A percentile compares a stretch with the other conserved stretches of the same genome.
phyloP scores from a whole-genome alignment of 2,888 invertebrate genomes.

The Bedellia somnulentella region DNA sequence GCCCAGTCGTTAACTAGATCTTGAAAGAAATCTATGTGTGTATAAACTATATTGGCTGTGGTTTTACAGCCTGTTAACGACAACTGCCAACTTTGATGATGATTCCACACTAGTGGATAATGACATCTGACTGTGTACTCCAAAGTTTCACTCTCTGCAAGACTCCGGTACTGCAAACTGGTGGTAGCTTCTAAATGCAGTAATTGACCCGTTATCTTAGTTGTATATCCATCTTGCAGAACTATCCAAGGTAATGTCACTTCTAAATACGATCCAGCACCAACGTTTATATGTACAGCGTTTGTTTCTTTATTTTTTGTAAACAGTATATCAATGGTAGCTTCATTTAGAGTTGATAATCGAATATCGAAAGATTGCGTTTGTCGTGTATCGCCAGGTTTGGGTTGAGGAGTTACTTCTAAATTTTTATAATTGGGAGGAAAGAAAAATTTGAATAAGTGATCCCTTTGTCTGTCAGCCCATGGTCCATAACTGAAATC shows the following conservation, averaged over 20 bases:
- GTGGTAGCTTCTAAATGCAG: conserved; percentile 95
- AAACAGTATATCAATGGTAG: conserved; percentile 94
- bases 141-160: conserved; percentile 92
- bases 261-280: conserved; percentile 94
- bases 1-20: conserved; percentile 98
- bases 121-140: conserved; percentile 87
- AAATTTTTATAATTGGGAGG: conserved; percentile 84
- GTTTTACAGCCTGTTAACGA: conserved; percentile 93
- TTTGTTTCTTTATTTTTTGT: conserved; percentile 94
- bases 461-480: conserved; percentile 96
- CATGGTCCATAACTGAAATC: conserved; percentile 98
- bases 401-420: conserved; percentile 77
- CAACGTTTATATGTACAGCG: conserved; percentile 93
- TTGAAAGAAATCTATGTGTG: conserved; percentile 95
- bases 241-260: conserved; percentile 96
- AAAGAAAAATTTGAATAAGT: conserved; percentile 94
- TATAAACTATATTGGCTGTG: conserved; percentile 87
- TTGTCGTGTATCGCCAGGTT: conserved; percentile 84
- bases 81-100: conserved; percentile 92
- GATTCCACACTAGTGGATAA: conserved; percentile 95
- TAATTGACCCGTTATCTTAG: conserved; percentile 90
- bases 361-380: conserved; percentile 92
- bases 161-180: conserved; percentile 88
- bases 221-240: conserved; percentile 82
- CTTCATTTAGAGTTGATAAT: conserved; percentile 86